Base-by-base conservation (phyloP, 1,140 invertebrate genomes). In the Cataglyphis hispanica region DNA sequence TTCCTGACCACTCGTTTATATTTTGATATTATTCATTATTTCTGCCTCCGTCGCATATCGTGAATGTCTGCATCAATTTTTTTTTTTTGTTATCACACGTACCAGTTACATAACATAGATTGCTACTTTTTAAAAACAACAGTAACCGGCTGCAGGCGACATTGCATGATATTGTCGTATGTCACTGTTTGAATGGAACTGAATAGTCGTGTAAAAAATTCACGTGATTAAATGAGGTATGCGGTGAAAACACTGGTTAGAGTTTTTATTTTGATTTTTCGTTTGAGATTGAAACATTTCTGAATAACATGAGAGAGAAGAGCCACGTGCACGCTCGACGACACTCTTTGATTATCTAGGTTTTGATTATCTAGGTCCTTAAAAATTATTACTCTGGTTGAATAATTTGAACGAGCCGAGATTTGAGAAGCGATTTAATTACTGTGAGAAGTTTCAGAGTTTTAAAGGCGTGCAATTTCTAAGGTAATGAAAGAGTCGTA, bases 401-500 rank as follows among this genome's bases (percentile, higher is more conserved):
- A 61, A 77, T 76, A 87, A 85, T 87, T 87, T 50, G 70, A 89
- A 85, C 75, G 81, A 46, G 46, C 67, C 37, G 76, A 83, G 76
- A 88, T 86, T 88, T 69, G 37, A 60, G 70, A 60, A 60, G 40
- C 46, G 69, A 89, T 89, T 89, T 88, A 88, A 89, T 89, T 89
- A 88, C 69, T 66, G 66, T 69, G 56, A 88, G 56, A 86, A 89
- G 83, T 88, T 89, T 50, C 86, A 58, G 50, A 69, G 61, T 74
- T 63, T 76, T 87, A 87, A 77, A 88, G 87, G 58, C 81, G 40
- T 63, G 81, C 83, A 88, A 87, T 89, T 87, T 89, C 86, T 85
- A 75, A 85, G 83, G 76, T 81, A 89, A 87, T 85, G 76, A 87
- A 89, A 86, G 78, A 86, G 70, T 84, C 85, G 70, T 43, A 50